phyloP scores from a whole-genome alignment of 2,113 vertebrate species.

The Oryzias celebensis region DNA sequence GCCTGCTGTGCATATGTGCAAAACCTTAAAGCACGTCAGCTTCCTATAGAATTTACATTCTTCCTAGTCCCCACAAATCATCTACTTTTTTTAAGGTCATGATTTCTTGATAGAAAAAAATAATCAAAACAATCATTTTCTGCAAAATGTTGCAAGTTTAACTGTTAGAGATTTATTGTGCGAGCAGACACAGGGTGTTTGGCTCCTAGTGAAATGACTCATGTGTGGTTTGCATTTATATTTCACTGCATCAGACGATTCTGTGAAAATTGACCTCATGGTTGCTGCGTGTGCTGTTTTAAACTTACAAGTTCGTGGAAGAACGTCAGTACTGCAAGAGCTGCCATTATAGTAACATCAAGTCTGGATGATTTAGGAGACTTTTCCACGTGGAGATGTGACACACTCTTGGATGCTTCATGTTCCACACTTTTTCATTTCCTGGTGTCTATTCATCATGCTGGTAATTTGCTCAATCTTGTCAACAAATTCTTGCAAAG shows the following conservation, averaged over 20 bases:
- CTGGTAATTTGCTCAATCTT: too few species aligned
- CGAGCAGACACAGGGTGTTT: slow-evolving; percentile 8
- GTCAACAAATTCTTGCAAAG: too few species aligned
- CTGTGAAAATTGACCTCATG: slow-evolving; percentile 35
- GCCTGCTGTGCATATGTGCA: neutral
- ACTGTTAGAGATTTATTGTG: slow-evolving; percentile 3
- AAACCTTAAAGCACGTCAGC: neutral
- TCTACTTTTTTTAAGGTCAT: neutral
- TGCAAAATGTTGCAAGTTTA: slow-evolving; percentile 6
- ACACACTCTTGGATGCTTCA: too few species aligned
- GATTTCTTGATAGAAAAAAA: slow-evolving; percentile 7
- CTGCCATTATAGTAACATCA: slow-evolving; percentile 7
- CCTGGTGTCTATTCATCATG: too few species aligned
- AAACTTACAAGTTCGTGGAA: slow-evolving; percentile 15
- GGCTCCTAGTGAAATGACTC: slow-evolving; percentile 42
- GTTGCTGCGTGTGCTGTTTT: slow-evolving; percentile 23
- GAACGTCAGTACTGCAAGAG: slow-evolving; percentile 6
- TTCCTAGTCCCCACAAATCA: neutral
- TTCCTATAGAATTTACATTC: too few species aligned
- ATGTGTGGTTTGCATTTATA: slow-evolving; percentile 53
- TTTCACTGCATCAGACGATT: slow-evolving; percentile 39
- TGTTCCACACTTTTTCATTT: too few species aligned
- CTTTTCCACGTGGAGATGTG: too few species aligned
- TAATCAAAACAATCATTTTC: slow-evolving; percentile 8
- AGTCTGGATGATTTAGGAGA: too few species aligned